Base-by-base conservation (phyloP, 2,113 vertebrate species). In the Ovis canadensis region DNA sequence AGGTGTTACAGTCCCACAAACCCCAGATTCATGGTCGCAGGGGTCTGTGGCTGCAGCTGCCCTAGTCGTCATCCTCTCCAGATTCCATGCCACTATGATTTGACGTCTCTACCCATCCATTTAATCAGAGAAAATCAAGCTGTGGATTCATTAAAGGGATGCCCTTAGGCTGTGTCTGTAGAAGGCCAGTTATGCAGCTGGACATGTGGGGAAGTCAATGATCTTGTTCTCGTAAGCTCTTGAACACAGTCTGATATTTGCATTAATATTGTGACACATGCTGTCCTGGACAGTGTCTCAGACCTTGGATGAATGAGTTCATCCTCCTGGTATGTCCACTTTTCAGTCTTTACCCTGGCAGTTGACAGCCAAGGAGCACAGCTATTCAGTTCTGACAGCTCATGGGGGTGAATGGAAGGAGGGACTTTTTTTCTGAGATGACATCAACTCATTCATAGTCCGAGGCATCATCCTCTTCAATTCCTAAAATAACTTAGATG, bases 401-500 rank as follows among this genome's bases (percentile, higher is more conserved):
- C 14, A 2, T 7, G 50, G 57, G 90, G 87, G 87, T 91, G 36
- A 96, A 83, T 52, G 45, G 82, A 94, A 96, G 83, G 78, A 57
- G 23, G 82, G 57, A 16, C 14, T 40, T 80, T 84, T 57, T 84
- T 62, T 77, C 45, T 71, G 74, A 88, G 27, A 36, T 94, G 78
- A 62, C 8, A 60, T 78, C 50, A 59, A 81, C 71, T 67, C 60
- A 45, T 96, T 92, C 78, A 97, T 96, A 88, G 31, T 85, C 40
- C 29, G 23, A 43, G 45, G 55, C 15, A 1, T 96, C 27, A 50
- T 95, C 86, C 60, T 91, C 33, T 74, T 94, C 43, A 29, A 96
- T 95, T 94, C 92, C 71, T 96, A 64, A 97, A 93, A 96, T 95
- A 93, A 77, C 59, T 95, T 31, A 84, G 54, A 43, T 54, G 60